Percentiles rank a stretch among this genome's conserved stretches.
These are phyloP conservation scores for Erpobdella octoculata DNA, from an alignment of 2,888 invertebrate species.

Conservation along the genomic window DNA sequence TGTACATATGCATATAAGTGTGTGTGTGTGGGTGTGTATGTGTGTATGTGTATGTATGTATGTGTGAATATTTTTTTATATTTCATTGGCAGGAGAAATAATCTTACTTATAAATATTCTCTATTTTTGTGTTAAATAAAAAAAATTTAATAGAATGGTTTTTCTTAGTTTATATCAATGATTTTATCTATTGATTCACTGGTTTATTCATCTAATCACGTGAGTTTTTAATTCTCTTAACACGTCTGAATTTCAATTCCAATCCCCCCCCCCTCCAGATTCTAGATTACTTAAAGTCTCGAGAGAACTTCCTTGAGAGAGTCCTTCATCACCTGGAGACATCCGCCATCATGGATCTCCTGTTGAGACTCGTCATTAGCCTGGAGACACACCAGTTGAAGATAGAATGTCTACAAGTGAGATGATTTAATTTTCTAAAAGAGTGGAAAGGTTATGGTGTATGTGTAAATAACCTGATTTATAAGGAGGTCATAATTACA, in stretches of 20 bases:
- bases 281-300: slow-evolving; percentile 79
- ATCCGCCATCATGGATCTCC: slow-evolving; percentile 86
- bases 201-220: not conserved
- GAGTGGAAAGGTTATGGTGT: too few species aligned
- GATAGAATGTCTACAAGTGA: slow-evolving; percentile 32
- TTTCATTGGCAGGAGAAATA: too few species aligned
- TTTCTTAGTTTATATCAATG: not conserved
- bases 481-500: too few species aligned
- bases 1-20: not conserved
- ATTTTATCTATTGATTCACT: not conserved
- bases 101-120: not conserved
- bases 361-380: slow-evolving; percentile 54
- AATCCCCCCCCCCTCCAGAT: too few species aligned
- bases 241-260: too few species aligned
- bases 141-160: not conserved
- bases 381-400: slow-evolving; percentile 64
- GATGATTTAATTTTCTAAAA: too few species aligned
- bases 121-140: not conserved
- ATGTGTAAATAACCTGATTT: too few species aligned
- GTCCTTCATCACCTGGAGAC: slow-evolving; percentile 82
- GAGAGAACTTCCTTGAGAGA: slow-evolving; percentile 76
- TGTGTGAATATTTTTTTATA: not conserved
- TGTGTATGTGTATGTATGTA: not conserved
- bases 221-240: not conserved
- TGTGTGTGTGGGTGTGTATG: slow-evolving; percentile 1